Evolutionary conservation across 1,140 invertebrate genomes (phyloP), one percentile per base, ranked within the genome.

Genomic region (Cyrtorhinus lividipennis): DNA sequence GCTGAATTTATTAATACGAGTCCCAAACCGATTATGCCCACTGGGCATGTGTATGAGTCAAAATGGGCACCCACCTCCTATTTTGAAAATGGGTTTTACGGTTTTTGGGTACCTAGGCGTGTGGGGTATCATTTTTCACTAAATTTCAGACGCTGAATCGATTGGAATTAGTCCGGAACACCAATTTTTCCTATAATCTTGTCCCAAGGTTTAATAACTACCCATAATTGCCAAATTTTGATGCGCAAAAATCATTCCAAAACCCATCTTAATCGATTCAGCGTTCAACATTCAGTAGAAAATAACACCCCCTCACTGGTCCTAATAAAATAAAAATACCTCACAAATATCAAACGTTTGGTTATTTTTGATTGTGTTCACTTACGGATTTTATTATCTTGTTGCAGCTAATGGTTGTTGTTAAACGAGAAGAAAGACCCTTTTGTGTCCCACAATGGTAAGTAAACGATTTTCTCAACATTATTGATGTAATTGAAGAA

Each of bases 381-480:
- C 20, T 5, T 10, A 53, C 10, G 10, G 20, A 8, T 53, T 53
- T 15, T 53, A 3, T 53, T 20, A 20, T 53, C 15, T 53, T 53
- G 38, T 44, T 44, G n/a, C 48, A 53, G 48, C 48, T 53, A 53
- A 53, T 53, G 48, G 10, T 10, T 53, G 48, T 53, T 53, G 48
- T 20, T 53, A 53, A 22, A 10, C 48, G 48, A 53, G 20, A 15
- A 20, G 18, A 53, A 15, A 15, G 48, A 53, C 10, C 12, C 48
- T 53, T 53, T 10, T 13, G 12, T 53, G 48, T 53, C 48, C 48
- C 48, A 22, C 48, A 22, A 53, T 53, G 48, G 48, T 53, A 53
- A 12, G 48, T 53, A 44, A 44, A 10, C 48, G 30, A 38, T 38
- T 38, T 38, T 38, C 5, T 38, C 5, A 38, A 38, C n/a, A n/a